Evolutionary conservation across 2,113 vertebrate genomes (phyloP), one percentile per base, ranked within the genome.

Genomic region (Lamprologus tigripictilis): DNA sequence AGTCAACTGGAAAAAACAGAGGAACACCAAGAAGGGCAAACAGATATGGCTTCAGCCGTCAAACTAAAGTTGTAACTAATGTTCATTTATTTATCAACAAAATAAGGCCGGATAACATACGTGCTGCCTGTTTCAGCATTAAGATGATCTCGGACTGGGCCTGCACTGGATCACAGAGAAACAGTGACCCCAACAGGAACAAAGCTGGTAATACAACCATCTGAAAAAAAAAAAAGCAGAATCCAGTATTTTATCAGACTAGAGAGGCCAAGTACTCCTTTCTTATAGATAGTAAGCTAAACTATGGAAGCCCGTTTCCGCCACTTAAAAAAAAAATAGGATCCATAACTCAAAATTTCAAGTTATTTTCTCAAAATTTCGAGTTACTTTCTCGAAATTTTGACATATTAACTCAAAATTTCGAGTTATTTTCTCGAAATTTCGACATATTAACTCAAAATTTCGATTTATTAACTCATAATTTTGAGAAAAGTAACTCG

Each of bases 141-240:
- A 93, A 86, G 4, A 73, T 6, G 5, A 5, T 7, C 3, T 83
- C 2, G 12, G 83, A 8, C 14, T 61, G 28, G 5, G 92, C 83
- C 23, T 92, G 84, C 12, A 86, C 92, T 23, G 2, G 45, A 12
- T 63, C 31, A 81, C 80, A 93, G 91, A 92, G 73, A 86, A 84
- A 92, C 84, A 96, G 91, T 31, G 88, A 58, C 87, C 90, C 95
- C 94, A 90, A 49, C 83, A 96, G 93, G 91, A 92, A 88, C 40
- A 95, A 31, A 83, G 68, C 33, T 7, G 92, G 55, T 78, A 94
- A 51, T 80, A 47, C 93, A 90, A 47, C 47, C 85, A 93, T 92
- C 94, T 95, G 83, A 4, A 68, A 51, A 66, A 63, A 61, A 54
- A 26, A 57, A 7, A 13, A 17, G 17, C 8, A 85, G 9, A 33